Percentiles rank a stretch among this genome's conserved stretches.
Evolutionary conservation across 2,113 vertebrate genomes (phyloP).

Genomic region (Hippocampus zosterae): DNA sequence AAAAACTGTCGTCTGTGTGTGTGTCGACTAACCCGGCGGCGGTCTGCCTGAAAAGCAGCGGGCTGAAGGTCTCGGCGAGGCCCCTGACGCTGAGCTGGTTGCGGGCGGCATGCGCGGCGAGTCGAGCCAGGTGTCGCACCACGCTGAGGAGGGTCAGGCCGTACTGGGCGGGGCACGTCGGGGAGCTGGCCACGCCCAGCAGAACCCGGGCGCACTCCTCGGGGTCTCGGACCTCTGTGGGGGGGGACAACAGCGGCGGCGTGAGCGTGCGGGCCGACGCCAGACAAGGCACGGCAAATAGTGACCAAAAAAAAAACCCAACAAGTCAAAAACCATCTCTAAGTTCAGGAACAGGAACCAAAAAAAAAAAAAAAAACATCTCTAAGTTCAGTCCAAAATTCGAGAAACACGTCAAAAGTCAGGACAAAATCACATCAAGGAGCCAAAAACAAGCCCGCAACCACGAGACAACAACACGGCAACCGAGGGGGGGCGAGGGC

Average conservation of each 20-base stretch:
- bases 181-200: slow-evolving; percentile 79
- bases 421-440: too few relatives aligned
- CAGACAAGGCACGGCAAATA: too few relatives aligned
- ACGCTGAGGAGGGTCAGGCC: slow-evolving; percentile 91
- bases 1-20: neutral
- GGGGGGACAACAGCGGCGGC: neutral
- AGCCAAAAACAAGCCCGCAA: too few relatives aligned
- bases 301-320: too few relatives aligned
- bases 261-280: neutral
- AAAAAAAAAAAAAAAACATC: too few relatives aligned
- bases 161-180: slow-evolving; percentile 83
- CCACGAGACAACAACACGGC: too few relatives aligned
- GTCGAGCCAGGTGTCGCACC: slow-evolving; percentile 85
- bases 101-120: slow-evolving; percentile 79
- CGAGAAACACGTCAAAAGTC: too few relatives aligned
- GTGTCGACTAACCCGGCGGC: slow-evolving; percentile 69
- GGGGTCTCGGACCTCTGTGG: slow-evolving; percentile 83
- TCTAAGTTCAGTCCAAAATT: too few relatives aligned
- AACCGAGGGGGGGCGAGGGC: too few relatives aligned
- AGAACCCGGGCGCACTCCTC: slow-evolving; percentile 85
- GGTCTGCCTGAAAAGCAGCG: slow-evolving; percentile 81
- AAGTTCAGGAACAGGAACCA: too few relatives aligned
- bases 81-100: slow-evolving; percentile 81
- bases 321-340: too few relatives aligned
- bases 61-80: slow-evolving; percentile 86